phyloP scores from a whole-genome alignment of 2,888 invertebrate genomes.

The Periphyllus acericola region DNA sequence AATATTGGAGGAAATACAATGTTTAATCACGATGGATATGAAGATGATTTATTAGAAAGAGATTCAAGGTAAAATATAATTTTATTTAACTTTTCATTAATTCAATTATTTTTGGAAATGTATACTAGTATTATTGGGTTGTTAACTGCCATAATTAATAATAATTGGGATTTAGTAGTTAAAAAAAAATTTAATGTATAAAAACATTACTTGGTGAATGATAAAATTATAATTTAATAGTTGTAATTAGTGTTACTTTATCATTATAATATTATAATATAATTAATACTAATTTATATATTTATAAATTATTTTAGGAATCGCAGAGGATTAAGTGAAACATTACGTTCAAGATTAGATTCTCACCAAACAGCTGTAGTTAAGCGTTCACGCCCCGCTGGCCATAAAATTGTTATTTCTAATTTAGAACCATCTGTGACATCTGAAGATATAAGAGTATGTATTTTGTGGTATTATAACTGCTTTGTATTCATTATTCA shows the following conservation, averaged over 20 bases:
- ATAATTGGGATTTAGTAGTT: not conserved
- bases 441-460: constrained; percentile 87
- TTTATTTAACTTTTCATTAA: not conserved
- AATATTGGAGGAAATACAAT: constrained; percentile 34
- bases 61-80: constrained; percentile 29
- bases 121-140: not conserved
- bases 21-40: constrained; percentile 44
- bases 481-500: not conserved
- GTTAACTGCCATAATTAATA: not conserved
- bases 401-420: constrained; percentile 89
- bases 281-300: not conserved
- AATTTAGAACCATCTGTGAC: constrained; percentile 89
- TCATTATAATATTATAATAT: not conserved
- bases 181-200: not conserved
- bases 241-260: not conserved
- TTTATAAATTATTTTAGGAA: constrained; percentile 19
- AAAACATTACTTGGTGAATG: not conserved
- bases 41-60: constrained; percentile 42
- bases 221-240: not conserved
- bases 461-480: not conserved
- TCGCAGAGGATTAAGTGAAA: constrained; percentile 52
- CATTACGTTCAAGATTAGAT: constrained; percentile 57
- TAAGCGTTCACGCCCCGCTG: constrained; percentile 68
- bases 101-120: not conserved
- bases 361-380: constrained; percentile 37